Evolutionary conservation across 2,797 vertebrate species (phyloP), one percentile per base, ranked within the genome.

Genomic region (Melanogrammus aeglefinus): DNA sequence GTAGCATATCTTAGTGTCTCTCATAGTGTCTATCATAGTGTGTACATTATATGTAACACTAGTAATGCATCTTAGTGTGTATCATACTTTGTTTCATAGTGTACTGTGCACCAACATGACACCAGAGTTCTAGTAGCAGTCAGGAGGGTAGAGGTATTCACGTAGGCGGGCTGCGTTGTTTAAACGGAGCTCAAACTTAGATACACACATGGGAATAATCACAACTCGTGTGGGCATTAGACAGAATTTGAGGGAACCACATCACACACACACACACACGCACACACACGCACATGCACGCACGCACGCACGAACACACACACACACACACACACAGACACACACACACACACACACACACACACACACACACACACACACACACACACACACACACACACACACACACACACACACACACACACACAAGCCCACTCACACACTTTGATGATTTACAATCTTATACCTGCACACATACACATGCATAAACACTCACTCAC

Each of bases 131-230:
- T 36, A 27, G 36, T 24, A 9, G n/a, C 35, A 12, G 36, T 16
- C 12, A 24, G 38, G 14, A 36, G 33, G 29, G 10, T 38, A 5
- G n/a, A 21, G 33, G 72, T 44, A 16, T 44, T 44, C 41, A 44
- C 13, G 4, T 16, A 16, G 41, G 41, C 41, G 71, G 31, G 86
- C 77, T 80, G 88, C 47, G 69, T 24, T 76, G 82, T 86, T 88
- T 84, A 87, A 85, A 86, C 80, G 85, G 87, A 85, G 82, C 80
- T 84, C 74, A 81, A 57, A 87, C 83, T 76, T 57, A 85, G 78
- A 83, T 76, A 73, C 86, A 91, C 93, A 93, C 85, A 89, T 93
- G 92, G 91, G 85, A 91, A 84, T 85, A 87, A 92, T 94, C 86
- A 91, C 77, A 24, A 69, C 63, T 69, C 2, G n/a, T 27, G 63